Conservation (phyloP, 2,888 invertebrate genomes). For the Cepaea hortensis region DNA sequence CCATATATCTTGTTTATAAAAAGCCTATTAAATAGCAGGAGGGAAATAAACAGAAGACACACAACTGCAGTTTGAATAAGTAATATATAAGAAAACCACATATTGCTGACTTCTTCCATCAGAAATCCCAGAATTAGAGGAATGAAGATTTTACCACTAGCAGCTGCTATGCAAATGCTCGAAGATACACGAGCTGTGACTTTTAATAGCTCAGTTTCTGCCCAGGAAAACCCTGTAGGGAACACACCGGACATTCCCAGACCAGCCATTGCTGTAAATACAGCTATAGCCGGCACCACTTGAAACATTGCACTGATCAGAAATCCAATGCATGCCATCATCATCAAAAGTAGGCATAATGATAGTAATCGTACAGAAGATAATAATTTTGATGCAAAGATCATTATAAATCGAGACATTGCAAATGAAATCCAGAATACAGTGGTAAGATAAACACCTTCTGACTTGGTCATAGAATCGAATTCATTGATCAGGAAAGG, state of each 20-base stretch:
- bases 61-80: constrained; percentile 59
- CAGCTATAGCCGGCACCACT: constrained; percentile 51
- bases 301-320: not conserved
- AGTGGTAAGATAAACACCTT: constrained; percentile 68
- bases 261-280: constrained; percentile 62
- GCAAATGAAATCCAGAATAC: constrained; percentile 76
- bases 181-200: constrained; percentile 74
- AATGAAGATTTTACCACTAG: constrained; percentile 74
- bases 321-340: constrained; percentile 4
- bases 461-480: constrained; percentile 20
- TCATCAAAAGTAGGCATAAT: not conserved
- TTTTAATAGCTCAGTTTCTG: constrained; percentile 73
- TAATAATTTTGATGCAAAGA: constrained; percentile 72
- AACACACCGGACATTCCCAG: constrained; percentile 75
- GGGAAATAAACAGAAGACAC: constrained; percentile 58
- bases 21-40: constrained; percentile 32
- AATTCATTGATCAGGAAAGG: constrained; percentile 72
- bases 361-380: not conserved
- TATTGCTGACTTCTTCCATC: constrained; percentile 68
- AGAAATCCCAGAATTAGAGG: constrained; percentile 71
- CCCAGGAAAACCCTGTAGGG: constrained; percentile 75
- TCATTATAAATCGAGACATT: constrained; percentile 71
- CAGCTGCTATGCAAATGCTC: constrained; percentile 71
- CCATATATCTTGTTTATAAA: not conserved
- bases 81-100: constrained; percentile 71